Percentiles rank a stretch among this genome's conserved stretches.
phyloP scores from a whole-genome alignment of 2,888 invertebrate genomes.

The Drosophila trichaetosa region DNA sequence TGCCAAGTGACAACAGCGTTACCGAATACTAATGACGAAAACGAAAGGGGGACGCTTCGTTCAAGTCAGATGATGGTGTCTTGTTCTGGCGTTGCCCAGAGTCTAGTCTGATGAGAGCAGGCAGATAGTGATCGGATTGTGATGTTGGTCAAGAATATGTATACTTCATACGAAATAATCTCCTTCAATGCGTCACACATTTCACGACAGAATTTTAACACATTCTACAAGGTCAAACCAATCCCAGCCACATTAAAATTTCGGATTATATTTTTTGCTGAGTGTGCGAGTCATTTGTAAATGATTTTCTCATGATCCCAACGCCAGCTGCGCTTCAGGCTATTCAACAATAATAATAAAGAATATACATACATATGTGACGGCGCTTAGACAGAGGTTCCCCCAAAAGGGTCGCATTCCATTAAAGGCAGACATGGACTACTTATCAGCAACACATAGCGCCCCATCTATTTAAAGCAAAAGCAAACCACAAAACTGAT shows the following conservation, averaged over 20 bases:
- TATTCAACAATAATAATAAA: neutral
- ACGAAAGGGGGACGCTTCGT: neutral
- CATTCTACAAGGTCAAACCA: neutral
- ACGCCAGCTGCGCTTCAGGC: too few relatives aligned
- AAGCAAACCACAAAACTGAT: neutral
- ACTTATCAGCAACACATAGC: neutral
- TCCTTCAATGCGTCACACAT: neutral
- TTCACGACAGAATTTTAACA: constrained; percentile 42
- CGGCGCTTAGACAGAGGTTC: neutral
- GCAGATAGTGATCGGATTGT: neutral
- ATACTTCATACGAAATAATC: neutral
- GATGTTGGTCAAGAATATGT: neutral
- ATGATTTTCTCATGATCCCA: constrained; percentile 81
- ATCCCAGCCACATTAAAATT: neutral
- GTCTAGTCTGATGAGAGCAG: constrained; percentile 62
- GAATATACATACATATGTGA: neutral
- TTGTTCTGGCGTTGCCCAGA: constrained; percentile 70
- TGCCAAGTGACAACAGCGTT: constrained; percentile 26
- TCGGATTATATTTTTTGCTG: neutral
- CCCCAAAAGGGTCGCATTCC: neutral
- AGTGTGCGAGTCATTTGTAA: constrained; percentile 75
- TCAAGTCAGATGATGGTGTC: constrained; percentile 7
- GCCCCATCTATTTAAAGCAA: neutral
- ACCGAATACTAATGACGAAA: constrained; percentile 21
- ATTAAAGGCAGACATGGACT: neutral